Conservation (phyloP, 2,797 vertebrate species). For the Phoebastria nigripes region DNA sequence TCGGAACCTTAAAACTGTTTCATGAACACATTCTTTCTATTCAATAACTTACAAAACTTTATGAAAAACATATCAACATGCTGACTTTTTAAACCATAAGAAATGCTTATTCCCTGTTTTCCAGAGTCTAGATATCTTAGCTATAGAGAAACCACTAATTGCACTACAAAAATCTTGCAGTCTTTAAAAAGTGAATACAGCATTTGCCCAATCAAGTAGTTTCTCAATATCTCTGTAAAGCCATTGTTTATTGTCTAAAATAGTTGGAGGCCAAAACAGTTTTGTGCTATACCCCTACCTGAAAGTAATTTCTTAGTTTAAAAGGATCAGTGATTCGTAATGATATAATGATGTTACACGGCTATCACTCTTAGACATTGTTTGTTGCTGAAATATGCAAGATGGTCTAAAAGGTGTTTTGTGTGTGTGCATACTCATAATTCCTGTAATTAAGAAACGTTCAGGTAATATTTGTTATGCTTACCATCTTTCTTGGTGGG, state of each 20-base stretch:
- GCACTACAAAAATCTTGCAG: neutral
- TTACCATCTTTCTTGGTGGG: constrained; percentile 92
- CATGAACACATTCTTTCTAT: neutral
- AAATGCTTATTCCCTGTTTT: neutral
- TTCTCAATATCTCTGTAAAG: neutral
- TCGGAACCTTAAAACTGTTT: neutral
- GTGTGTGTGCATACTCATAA: neutral
- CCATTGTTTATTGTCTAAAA: neutral
- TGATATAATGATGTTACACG: neutral
- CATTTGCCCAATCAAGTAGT: neutral
- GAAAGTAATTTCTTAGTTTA: neutral
- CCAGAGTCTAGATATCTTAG: neutral
- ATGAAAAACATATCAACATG: neutral
- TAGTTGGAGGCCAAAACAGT: neutral
- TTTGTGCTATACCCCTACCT: neutral
- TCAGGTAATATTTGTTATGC: neutral
- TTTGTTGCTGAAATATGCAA: neutral
- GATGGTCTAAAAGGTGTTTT: neutral
- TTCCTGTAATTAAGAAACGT: neutral
- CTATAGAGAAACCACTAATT: neutral
- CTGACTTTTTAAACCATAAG: neutral
- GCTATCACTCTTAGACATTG: neutral
- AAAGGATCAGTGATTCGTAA: neutral
- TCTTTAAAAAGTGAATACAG: neutral
- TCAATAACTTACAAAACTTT: neutral